Evolutionary conservation across 2,888 invertebrate species (phyloP), one percentile per base, ranked within the genome.

Genomic region (Drosophila rellima): DNA sequence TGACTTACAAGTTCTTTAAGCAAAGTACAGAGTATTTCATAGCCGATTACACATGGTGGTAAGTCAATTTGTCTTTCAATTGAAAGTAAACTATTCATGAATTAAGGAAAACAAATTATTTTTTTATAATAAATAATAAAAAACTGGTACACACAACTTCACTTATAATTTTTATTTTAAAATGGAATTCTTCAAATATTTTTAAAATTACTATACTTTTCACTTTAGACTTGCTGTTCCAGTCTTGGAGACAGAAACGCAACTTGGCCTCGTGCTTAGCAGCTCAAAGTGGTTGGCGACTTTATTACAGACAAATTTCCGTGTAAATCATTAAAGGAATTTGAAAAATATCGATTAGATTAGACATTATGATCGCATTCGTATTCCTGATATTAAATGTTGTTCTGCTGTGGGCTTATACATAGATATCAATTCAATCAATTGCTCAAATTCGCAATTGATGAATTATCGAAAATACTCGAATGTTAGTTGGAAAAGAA

Each of bases 191-290:
- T 7, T 26, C 0, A 26, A 26, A 26, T 15, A 7, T 37, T 10
- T 39, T 39, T 3, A 5, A 17, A 10, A 44, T 7, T 8, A n/a
- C n/a, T 11, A 26, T 0, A 26, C 7, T 3, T 2, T 3, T 8
- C 15, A 17, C 17, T 3, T 17, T 44, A 23, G n/a, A 20, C 23
- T 23, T n/a, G 23, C 4, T 11, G 18, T 40, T 0, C 6, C 18
- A 23, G n/a, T 13, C 0, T 29, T 15, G 13, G 8, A 39, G 15
- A 18, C 15, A 6, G 18, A 39, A 45, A 39, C 31, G 10, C 42
- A 48, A 67, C 35, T 60, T 51, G 37, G 47, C 51, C 47, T 39
- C 26, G 17, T n/a, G 4, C 3, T 39, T 8, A 23, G 23, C n/a
- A 7, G n/a, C 23, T 26, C 3, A 13, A n/a, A 44, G 8, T 8